Evolutionary conservation across 92 coral and sea anemone genomes (phyloP), one percentile per base, ranked within the genome.

Genomic region (Actinostola sp.): DNA sequence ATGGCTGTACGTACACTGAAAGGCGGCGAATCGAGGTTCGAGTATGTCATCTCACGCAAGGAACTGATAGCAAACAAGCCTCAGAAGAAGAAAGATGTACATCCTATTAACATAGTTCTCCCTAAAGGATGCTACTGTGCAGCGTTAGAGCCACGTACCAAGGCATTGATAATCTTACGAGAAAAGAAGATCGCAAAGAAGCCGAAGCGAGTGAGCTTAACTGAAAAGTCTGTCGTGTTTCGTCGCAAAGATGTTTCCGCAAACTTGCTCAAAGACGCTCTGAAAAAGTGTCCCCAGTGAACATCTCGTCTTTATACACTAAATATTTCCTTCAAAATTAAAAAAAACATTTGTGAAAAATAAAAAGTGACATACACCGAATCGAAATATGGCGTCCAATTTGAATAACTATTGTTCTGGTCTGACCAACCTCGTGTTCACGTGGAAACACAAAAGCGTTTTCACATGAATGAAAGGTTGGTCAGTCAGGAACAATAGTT

Each of bases 1-100:
- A 30, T 74, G 42, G 80, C 56, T 9, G 66, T 74, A 0, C 80
- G 80, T 34, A 50, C 45, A 15, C 20, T 74, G 42, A 74, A 74
- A 50, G 80, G 32, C 24, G 80, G 80, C 3, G 32, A 25, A 34
- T 29, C 65, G 44, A 64, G 71, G 15, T 45, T 41, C 36, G 71
- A 48, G 27, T 48, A 61, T 29, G 28, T 61, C 9, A 15, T 51
- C 11, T 41, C 61, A 2, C 4, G 27, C 9, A 32, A 23, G 20
- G 44, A 56, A 14, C 24, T 49, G 15, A 51, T 17, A 1, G 38
- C 29, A 30, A 52, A 61, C 58, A 73, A 60, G 34, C 62, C 59
- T n/a, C n/a, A n/a, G 9, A 27, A 45, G 21, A 61, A 74, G 63
- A 61, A 63, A 50, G 24, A 46, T 2, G 80, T 48, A 17, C 57